Evolutionary conservation across 2,113 vertebrate species (phyloP).

Genomic region (Melanocharis versteri): DNA sequence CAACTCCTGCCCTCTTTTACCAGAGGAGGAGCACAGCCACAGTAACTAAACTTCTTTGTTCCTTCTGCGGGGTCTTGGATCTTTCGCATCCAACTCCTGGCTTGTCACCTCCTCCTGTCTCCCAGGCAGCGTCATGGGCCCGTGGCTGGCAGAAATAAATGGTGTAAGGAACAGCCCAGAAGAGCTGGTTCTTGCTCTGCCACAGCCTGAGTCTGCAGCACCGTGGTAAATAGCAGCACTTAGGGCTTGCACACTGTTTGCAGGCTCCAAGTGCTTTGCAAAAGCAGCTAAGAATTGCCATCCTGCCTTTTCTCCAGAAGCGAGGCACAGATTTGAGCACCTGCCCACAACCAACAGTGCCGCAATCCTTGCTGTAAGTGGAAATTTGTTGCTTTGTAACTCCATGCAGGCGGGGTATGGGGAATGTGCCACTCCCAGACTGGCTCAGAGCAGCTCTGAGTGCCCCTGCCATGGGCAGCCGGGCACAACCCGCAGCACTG

Average conservation of each 20-base stretch:
- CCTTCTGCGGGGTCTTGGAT: background rate
- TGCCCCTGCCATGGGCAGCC: fast-evolving
- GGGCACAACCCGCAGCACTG: background rate
- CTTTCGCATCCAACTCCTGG: background rate
- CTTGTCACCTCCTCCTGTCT: background rate
- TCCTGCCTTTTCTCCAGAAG: background rate
- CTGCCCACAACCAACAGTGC: background rate
- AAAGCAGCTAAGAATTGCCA: background rate
- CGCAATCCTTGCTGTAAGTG: background rate
- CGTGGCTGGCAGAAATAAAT: background rate
- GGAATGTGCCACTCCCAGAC: background rate
- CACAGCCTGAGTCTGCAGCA: background rate
- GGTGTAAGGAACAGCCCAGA: background rate
- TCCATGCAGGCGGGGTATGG: fast-evolving
- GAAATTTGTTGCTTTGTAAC: no score
- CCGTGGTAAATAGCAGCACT: background rate
- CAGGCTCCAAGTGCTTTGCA: background rate
- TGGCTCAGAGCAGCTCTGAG: background rate
- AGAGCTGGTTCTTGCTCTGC: background rate
- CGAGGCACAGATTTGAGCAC: background rate
- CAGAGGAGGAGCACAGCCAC: slow-evolving; percentile 12
- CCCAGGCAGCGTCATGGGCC: background rate
- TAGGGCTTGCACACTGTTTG: background rate
- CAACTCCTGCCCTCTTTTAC: slow-evolving; percentile 20
- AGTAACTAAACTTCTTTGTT: slow-evolving; percentile 30